These are phyloP conservation scores for Dendrocopos noguchii DNA, from an alignment of 2,113 vertebrate genomes.

Conservation along the genomic window DNA sequence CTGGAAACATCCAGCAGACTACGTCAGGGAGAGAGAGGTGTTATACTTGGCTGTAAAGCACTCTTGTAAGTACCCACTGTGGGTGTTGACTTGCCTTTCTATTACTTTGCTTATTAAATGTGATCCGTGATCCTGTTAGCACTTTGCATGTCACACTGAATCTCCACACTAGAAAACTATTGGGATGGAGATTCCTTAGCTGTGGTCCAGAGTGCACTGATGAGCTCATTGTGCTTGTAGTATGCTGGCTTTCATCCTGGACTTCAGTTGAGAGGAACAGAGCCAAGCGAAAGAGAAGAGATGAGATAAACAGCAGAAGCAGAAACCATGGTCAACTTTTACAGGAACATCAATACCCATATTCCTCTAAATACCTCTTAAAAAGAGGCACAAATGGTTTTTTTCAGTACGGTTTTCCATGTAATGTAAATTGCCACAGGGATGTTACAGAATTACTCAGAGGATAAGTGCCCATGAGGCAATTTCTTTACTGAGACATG, in stretches of 20 bases:
- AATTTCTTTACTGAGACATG: constrained; percentile 26
- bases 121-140: background rate
- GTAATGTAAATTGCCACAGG: constrained; percentile 49
- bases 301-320: constrained; percentile 58
- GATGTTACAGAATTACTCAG: constrained; percentile 18
- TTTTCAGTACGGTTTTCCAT: constrained; percentile 55
- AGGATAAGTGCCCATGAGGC: constrained; percentile 6
- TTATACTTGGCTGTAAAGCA: background rate
- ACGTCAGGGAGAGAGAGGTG: background rate
- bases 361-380: constrained; percentile 47
- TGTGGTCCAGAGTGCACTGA: background rate
- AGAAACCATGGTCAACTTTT: constrained; percentile 48
- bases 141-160: background rate
- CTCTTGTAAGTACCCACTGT: background rate
- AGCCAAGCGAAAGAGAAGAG: constrained; percentile 46
- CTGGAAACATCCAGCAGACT: constrained; percentile 35
- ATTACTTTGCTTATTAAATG: constrained; percentile 42
- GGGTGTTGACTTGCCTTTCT: constrained; percentile 2
- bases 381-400: constrained; percentile 50
- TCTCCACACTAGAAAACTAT: background rate
- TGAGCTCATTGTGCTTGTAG: constrained; percentile 1
- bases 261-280: background rate
- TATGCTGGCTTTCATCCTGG: constrained; percentile 18
- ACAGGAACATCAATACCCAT: constrained; percentile 55
- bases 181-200: background rate